Evolutionary conservation across 2,888 invertebrate species (phyloP).

Genomic region (Zeuzera pyrina): DNA sequence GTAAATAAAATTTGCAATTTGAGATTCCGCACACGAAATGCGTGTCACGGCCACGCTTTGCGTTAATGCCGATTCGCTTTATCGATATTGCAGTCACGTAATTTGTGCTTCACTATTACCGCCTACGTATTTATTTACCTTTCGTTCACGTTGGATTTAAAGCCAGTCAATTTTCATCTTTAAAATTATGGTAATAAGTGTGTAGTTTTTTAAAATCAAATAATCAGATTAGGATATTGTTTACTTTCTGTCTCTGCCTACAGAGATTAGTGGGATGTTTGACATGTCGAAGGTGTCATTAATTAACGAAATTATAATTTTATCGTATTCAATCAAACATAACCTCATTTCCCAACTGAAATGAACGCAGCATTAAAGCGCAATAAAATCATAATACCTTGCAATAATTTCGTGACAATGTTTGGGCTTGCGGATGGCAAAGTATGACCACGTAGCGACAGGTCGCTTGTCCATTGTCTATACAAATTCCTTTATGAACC

Average conservation of each 20-base stretch:
- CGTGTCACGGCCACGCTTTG: constrained; percentile 25
- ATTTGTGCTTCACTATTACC: constrained; percentile 29
- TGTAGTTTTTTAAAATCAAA: neutral
- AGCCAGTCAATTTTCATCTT: constrained; percentile 13
- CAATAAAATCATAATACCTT: no score
- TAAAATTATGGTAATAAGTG: constrained; percentile 11
- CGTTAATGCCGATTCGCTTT: constrained; percentile 23
- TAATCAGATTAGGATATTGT: constrained; percentile 13
- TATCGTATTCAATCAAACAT: no score
- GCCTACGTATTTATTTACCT: constrained; percentile 16
- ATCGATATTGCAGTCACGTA: constrained; percentile 45
- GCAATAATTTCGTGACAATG: no score
- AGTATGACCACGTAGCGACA: no score
- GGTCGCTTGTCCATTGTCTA: no score
- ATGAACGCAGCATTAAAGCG: no score
- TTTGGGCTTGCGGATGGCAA: no score
- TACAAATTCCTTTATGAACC: no score
- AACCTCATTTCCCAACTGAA: no score
- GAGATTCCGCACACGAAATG: constrained; percentile 37
- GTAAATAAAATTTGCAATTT: constrained; percentile 11
- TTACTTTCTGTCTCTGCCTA: constrained; percentile 23
- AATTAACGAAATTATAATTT: no score
- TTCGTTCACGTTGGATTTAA: constrained; percentile 3
- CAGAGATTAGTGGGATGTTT: neutral
- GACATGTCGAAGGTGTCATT: no score